Evolutionary conservation across 2,888 invertebrate genomes (phyloP).

Genomic region (Creontiades dilutus): DNA sequence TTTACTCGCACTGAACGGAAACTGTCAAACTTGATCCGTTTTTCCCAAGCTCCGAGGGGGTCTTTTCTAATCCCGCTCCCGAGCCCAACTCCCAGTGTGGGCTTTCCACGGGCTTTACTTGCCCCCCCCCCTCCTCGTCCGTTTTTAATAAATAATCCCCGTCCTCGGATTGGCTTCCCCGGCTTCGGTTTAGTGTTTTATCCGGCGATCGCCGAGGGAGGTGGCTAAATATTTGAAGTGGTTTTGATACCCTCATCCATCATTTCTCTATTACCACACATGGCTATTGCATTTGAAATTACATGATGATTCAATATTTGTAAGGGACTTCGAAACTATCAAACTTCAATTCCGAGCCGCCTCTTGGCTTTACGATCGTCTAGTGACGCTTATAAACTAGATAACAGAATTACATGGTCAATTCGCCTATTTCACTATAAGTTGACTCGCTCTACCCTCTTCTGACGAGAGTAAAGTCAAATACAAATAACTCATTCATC

Average conservation of each 20-base stretch:
- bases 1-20: background rate
- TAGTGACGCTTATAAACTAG: too few relatives aligned
- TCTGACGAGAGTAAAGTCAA: too few relatives aligned
- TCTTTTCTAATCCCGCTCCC: conserved; percentile 21
- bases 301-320: background rate
- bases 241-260: conserved; percentile 12
- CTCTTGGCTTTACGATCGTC: too few relatives aligned
- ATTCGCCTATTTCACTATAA: too few relatives aligned
- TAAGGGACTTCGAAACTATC: too few relatives aligned
- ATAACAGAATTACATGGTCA: too few relatives aligned
- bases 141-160: conserved; percentile 16
- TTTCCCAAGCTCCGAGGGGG: background rate
- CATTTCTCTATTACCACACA: background rate
- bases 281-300: background rate
- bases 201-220: background rate
- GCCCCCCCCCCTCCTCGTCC: background rate
- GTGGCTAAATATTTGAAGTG: background rate
- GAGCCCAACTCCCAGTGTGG: background rate
- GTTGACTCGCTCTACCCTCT: too few relatives aligned
- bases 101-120: background rate
- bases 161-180: background rate
- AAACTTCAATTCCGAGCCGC: too few relatives aligned
- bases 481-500: too few relatives aligned
- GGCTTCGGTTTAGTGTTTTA: background rate
- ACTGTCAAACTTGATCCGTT: conserved; percentile 35